Evolutionary conservation across 2,888 invertebrate species (phyloP).

Genomic region (Tuberolachnus salignus): DNA sequence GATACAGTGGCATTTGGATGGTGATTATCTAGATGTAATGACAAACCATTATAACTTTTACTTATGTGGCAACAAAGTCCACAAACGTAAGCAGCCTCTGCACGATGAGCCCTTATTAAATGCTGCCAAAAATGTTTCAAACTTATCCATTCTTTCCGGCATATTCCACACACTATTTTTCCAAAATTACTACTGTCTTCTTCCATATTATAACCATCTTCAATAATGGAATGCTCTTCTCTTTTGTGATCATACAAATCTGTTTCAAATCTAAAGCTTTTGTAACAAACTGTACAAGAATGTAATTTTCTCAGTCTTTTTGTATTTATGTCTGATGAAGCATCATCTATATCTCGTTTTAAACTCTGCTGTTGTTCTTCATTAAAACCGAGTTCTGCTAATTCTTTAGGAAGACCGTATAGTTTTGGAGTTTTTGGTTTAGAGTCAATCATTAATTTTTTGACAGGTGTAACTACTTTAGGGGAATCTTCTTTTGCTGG

Average conservation of each 20-base stretch:
- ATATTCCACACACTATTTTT: constrained; percentile 65
- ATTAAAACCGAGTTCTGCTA: constrained; percentile 50
- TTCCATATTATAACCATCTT: constrained; percentile 47
- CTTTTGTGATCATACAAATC: constrained; percentile 58
- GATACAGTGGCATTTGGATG: constrained; percentile 65
- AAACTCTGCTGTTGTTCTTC: constrained; percentile 46
- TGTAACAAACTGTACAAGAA: constrained; percentile 58
- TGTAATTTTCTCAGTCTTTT: constrained; percentile 58
- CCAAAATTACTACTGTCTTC: constrained; percentile 44
- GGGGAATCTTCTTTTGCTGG: constrained; percentile 57
- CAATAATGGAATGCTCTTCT: constrained; percentile 57
- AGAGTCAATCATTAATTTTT: constrained; percentile 40
- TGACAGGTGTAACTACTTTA: constrained; percentile 33
- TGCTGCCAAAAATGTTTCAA: constrained; percentile 71
- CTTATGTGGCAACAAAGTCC: constrained; percentile 69
- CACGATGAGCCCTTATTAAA: constrained; percentile 67
- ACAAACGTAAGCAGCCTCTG: constrained; percentile 68
- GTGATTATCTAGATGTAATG: constrained; percentile 64
- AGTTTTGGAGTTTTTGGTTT: constrained; percentile 47
- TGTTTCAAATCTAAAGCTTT: constrained; percentile 57
- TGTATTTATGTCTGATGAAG: constrained; percentile 57
- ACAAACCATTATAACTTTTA: constrained; percentile 64
- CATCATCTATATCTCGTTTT: constrained; percentile 58
- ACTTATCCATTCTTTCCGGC: constrained; percentile 69
- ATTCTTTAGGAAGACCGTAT: constrained; percentile 54